phyloP scores from a whole-genome alignment of 2,888 invertebrate genomes.

The Nysson spinosus region DNA sequence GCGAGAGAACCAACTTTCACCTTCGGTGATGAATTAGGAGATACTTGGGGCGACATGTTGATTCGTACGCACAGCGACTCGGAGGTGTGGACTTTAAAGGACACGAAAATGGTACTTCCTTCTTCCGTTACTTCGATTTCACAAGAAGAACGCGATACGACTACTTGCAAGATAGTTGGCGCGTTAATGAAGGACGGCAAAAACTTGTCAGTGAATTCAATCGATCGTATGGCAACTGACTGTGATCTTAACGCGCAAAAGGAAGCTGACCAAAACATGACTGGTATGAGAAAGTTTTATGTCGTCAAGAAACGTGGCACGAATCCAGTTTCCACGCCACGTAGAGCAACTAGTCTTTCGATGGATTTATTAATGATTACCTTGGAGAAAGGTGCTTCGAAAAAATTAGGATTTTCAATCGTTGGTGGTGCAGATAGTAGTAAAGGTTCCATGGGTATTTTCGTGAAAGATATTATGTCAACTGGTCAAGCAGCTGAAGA shows the following conservation, averaged over 20 bases:
- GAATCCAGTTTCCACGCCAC: constrained; percentile 45
- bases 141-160: constrained; percentile 1
- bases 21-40: constrained; percentile 63
- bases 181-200: constrained; percentile 62
- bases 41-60: constrained; percentile 66
- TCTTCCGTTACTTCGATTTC: not conserved
- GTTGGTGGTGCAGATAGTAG: constrained; percentile 83
- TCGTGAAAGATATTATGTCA: constrained; percentile 82
- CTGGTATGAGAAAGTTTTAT: constrained; percentile 78
- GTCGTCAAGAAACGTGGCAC: constrained; percentile 67
- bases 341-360: constrained; percentile 66
- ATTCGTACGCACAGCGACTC: constrained; percentile 64
- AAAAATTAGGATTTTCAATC: constrained; percentile 83
- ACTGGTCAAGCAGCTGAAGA: constrained; percentile 82
- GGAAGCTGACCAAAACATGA: constrained; percentile 62
- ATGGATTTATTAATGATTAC: constrained; percentile 73
- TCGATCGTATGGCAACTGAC: constrained; percentile 31
- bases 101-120: constrained; percentile 5
- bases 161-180: constrained; percentile 56
- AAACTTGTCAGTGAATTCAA: constrained; percentile 55
- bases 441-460: constrained; percentile 82
- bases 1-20: constrained; percentile 67
- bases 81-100: constrained; percentile 64
- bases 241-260: constrained; percentile 11
- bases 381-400: constrained; percentile 80